These are phyloP conservation scores for Eutolmus rufibarbis DNA, from an alignment of 2,888 invertebrate genomes.

Conservation along the genomic window DNA sequence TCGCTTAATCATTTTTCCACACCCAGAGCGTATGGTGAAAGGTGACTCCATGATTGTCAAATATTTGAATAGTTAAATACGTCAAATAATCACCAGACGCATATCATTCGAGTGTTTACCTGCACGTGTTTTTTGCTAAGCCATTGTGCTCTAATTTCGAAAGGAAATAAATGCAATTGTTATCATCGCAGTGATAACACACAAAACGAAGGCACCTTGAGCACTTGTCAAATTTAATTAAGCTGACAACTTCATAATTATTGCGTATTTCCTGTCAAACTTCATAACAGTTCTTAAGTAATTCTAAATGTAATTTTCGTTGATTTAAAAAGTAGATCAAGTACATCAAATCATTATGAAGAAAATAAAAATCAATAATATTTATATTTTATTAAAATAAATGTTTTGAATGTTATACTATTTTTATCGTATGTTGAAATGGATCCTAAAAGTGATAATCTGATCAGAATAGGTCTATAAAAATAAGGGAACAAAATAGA, in stretches of 20 bases:
- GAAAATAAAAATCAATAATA: too few species aligned
- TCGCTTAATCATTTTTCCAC: neutral
- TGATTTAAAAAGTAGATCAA: neutral
- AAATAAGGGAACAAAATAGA: too few species aligned
- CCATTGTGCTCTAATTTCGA: neutral
- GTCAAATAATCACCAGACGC: neutral
- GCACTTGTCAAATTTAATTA: neutral
- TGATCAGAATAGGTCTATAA: too few species aligned
- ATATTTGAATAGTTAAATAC: neutral
- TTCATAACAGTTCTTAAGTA: neutral
- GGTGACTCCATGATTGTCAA: neutral
- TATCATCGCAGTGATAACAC: neutral
- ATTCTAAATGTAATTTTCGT: neutral
- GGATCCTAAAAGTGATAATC: too few species aligned
- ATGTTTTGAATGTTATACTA: too few species aligned
- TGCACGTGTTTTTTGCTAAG: neutral
- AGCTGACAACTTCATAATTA: neutral
- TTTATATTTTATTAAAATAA: too few species aligned
- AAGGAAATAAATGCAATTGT: neutral
- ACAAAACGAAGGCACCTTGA: neutral
- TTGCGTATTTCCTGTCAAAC: neutral
- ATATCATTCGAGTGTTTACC: neutral
- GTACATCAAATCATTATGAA: too few species aligned
- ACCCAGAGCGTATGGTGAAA: neutral
- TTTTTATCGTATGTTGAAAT: too few species aligned